Base-by-base conservation (phyloP, 1,140 invertebrate species). In the Dryas iulia region DNA sequence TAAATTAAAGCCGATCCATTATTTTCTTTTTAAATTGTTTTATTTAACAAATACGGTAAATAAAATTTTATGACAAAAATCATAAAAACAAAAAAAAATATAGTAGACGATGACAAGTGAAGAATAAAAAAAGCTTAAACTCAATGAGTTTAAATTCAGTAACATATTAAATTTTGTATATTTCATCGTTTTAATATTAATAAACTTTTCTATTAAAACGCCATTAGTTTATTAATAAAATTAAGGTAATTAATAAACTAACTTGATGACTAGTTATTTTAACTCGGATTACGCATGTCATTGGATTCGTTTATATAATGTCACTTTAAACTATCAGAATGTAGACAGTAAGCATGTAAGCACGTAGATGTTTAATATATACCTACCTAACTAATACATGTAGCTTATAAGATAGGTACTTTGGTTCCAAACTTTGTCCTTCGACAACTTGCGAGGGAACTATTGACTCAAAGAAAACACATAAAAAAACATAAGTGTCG, bases 391-490 rank as follows among this genome's bases (percentile, higher is more conserved):
- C 14, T n/a, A 3, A 28, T 7, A 28, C 14, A 35, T 2, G 33
- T 35, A n/a, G 33, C 11, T 35, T 35, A 35, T 23, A 21, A 53
- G 14, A 0, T 10, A 53, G 6, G 8, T 12, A 30, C 26, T 11
- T 10, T 54, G 61, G 26, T 63, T 54, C 52, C 24, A 39, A 61
- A 30, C 31, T 30, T 61, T 12, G 58, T 61, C 59, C 59, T 62
- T 65, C 66, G 60, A 60, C 66, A 69, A 64, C 58, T 71, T 57
- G 21, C 47, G 59, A 65, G 59, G 59, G 59, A 66, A 69, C 62
- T 89, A 86, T 87, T 91, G 81, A 87, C 80, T 84, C 85, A 81
- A 87, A 87, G 82, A 84, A 82, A 89, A 90, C 89, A 90, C 83
- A 78, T 83, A 89, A 91, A 91, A 89, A 81, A 83, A 80, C 85